A percentile compares a stretch with the other conserved stretches of the same genome.
Conservation (phyloP, 2,113 vertebrate species). For the Pycnonotus jocosus region DNA sequence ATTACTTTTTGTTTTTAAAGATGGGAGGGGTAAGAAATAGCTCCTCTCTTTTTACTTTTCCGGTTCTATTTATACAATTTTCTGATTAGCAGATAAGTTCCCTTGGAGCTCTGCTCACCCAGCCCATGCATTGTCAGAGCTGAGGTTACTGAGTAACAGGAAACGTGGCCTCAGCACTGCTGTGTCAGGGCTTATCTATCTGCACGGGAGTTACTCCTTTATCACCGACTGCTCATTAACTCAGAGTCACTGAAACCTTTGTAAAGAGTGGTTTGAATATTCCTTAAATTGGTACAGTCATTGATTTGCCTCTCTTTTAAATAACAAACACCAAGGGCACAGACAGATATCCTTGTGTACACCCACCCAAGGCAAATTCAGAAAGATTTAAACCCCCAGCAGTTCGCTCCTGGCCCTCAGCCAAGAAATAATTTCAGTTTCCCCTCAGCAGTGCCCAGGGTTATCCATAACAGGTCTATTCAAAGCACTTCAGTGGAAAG, state of each 20-base stretch:
- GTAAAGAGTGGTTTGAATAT: background rate
- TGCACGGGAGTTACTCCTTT: background rate
- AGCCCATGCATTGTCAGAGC: background rate
- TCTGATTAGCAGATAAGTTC: background rate
- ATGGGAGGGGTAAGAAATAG: background rate
- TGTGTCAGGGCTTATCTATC: background rate
- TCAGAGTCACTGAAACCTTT: background rate
- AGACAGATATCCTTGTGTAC: background rate
- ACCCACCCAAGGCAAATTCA: background rate
- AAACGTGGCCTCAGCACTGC: background rate
- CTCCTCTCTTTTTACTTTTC: background rate
- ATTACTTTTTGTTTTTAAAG: background rate
- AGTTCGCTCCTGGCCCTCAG: background rate
- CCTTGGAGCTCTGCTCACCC: background rate
- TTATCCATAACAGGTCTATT: rapidly evolving
- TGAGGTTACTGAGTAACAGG: background rate
- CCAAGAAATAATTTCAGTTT: background rate
- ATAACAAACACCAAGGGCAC: background rate
- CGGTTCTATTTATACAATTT: background rate
- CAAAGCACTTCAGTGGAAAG: background rate
- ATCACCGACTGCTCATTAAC: background rate
- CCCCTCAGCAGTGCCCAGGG: background rate
- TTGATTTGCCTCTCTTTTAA: background rate
- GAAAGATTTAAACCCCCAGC: background rate
- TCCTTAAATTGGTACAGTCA: background rate